phyloP scores from a whole-genome alignment of 2,113 vertebrate species.

The Nothobranchius furzeri region DNA sequence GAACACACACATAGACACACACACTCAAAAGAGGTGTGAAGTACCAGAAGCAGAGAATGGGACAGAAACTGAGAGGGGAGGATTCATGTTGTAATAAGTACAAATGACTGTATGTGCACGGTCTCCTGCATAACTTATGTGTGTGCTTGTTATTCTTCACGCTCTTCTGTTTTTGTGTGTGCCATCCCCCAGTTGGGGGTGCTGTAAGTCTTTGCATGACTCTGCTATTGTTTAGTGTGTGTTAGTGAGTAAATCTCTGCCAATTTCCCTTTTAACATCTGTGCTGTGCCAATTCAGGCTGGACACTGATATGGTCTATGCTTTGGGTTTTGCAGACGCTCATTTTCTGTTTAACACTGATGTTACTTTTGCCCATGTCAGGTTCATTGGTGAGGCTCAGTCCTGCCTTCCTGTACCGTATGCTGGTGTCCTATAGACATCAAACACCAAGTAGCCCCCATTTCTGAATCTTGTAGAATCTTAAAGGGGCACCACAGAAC shows the following conservation, averaged over 20 bases:
- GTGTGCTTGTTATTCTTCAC: slow-evolving; percentile 2
- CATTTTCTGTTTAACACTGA: neutral
- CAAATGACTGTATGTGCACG: slow-evolving; percentile 19
- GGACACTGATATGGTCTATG: too few relatives aligned
- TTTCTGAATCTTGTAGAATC: too few relatives aligned
- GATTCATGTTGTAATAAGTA: slow-evolving; percentile 23
- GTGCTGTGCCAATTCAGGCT: neutral
- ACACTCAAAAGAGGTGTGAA: slow-evolving; percentile 43
- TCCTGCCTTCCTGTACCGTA: too few relatives aligned
- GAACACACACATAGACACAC: slow-evolving; percentile 33
- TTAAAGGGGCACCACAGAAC: too few relatives aligned
- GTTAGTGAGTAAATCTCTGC: slow-evolving; percentile 5
- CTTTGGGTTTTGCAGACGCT: too few relatives aligned
- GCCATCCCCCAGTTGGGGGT: slow-evolving; percentile 72
- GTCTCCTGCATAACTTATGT: slow-evolving; percentile 16
- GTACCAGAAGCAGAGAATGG: slow-evolving; percentile 44
- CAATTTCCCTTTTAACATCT: slow-evolving; percentile 25
- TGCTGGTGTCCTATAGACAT: too few relatives aligned
- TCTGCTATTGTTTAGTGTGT: slow-evolving; percentile 13
- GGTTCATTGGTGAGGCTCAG: neutral
- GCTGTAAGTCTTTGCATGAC: slow-evolving; percentile 67
- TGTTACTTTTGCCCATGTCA: neutral
- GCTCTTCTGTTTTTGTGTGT: slow-evolving; percentile 13
- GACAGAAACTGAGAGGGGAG: slow-evolving; percentile 19
- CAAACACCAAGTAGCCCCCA: too few relatives aligned